Evolutionary conservation across 2,797 vertebrate species (phyloP), one percentile per base, ranked within the genome.

Genomic region (Bufotes viridis): DNA sequence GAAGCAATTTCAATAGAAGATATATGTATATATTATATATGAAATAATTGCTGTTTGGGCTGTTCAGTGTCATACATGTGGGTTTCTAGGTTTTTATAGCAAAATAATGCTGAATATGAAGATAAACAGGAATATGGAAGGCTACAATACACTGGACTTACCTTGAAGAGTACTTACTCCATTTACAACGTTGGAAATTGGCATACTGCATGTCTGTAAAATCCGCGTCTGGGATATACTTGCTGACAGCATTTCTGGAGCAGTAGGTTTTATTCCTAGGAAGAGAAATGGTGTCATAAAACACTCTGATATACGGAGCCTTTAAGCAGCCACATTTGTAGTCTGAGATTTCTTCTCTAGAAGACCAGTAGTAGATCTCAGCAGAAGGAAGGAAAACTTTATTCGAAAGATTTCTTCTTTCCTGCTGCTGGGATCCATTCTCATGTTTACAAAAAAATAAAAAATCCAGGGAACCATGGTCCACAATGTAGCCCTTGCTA

Each of bases 221-320:
- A 95, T 95, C 20, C 96, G 95, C 63, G 95, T 96, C 92, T 97
- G 97, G 88, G 96, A 97, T 55, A 97, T 96, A 87, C 96, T 97
- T 91, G 96, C 96, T 85, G 96, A 96, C n/a, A 98, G 91, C 94
- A 96, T 96, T 93, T 97, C 96, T 92, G 97, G 96, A 93, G 95
- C 95, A 93, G 91, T 69, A 53, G 90, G 75, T 82, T 93, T 93
- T 90, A 94, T 91, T 26, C 91, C 93, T 94, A 87, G 60, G 86
- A 85, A 90, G 86, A 79, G 74, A 57, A n/a, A 53, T n/a, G 13
- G 49, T 49, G 1, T 5, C 7, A 15, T 70, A 15, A 70, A 70
- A 34, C 61, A n/a, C 42, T 42, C 42, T 42, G 42, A 42, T 42
- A 42, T 42, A 42, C 42, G 6, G 6, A 42, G 42, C 42, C 7